These are phyloP conservation scores for Drosophila ohnishii DNA, from an alignment of 1,140 invertebrate species.

Conservation along the genomic window DNA sequence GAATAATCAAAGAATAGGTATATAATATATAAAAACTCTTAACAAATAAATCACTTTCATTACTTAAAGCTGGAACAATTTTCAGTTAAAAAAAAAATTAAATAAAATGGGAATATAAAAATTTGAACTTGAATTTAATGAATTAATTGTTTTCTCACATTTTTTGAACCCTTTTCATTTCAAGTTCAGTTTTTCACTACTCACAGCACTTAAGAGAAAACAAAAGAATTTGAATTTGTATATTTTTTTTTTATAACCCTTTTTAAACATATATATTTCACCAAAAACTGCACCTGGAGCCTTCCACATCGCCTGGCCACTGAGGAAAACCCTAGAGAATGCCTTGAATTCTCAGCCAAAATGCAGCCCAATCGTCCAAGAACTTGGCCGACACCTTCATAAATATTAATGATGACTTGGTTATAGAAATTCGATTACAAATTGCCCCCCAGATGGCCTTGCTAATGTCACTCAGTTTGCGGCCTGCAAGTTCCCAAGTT, in stretches of 20 bases:
- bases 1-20: background rate
- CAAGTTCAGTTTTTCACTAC: background rate
- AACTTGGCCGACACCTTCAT: constrained; percentile 22
- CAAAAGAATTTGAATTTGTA: too few species aligned
- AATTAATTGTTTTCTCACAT: background rate
- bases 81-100: background rate
- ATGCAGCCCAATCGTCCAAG: background rate
- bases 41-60: background rate
- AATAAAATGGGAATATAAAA: background rate
- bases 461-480: constrained; percentile 25
- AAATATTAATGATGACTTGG: constrained; percentile 28
- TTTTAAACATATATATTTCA: background rate
- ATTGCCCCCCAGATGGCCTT: constrained; percentile 36
- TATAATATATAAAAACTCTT: background rate
- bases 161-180: background rate
- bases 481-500: background rate
- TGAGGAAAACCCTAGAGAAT: background rate
- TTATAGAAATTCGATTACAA: constrained; percentile 42
- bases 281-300: constrained; percentile 1
- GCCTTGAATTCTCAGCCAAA: background rate
- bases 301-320: constrained; percentile 5
- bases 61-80: background rate
- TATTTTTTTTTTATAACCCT: background rate
- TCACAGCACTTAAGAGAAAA: background rate
- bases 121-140: background rate